Evolutionary conservation across 2,888 invertebrate genomes (phyloP).

Genomic region (Gastrophysa polygoni): DNA sequence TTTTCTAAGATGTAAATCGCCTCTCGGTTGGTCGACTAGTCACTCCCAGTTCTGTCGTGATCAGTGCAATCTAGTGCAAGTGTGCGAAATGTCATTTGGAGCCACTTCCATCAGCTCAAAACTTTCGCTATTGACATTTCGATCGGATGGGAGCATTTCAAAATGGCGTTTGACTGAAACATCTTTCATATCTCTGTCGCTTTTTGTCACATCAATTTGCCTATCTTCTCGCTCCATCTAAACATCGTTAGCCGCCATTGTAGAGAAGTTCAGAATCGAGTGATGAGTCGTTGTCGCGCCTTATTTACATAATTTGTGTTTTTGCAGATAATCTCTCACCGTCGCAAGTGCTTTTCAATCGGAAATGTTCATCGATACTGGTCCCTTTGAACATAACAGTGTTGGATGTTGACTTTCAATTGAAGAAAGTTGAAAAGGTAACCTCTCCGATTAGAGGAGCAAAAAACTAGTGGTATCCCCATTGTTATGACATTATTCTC

Average conservation of each 20-base stretch:
- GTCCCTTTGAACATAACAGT: conserved; percentile 16
- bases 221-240: conserved; percentile 46
- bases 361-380: conserved; percentile 24
- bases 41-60: no score
- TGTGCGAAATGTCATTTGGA: neutral
- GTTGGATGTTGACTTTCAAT: conserved; percentile 17
- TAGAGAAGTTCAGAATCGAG: conserved; percentile 40
- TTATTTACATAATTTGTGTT: conserved; percentile 42
- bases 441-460: conserved; percentile 31
- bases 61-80: no score
- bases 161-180: conserved; percentile 27
- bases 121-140: neutral
- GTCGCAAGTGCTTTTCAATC: conserved; percentile 22
- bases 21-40: no score
- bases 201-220: conserved; percentile 1
- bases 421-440: conserved; percentile 36
- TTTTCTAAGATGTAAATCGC: no score
- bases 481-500: conserved; percentile 24
- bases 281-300: conserved; percentile 44
- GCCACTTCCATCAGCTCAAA: neutral
- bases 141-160: conserved; percentile 8
- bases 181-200: conserved; percentile 19
- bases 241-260: conserved; percentile 55
- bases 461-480: conserved; percentile 26
- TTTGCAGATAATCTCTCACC: conserved; percentile 27